Conservation (phyloP, 2,113 vertebrate genomes). For the Erythrocebus patas region DNA sequence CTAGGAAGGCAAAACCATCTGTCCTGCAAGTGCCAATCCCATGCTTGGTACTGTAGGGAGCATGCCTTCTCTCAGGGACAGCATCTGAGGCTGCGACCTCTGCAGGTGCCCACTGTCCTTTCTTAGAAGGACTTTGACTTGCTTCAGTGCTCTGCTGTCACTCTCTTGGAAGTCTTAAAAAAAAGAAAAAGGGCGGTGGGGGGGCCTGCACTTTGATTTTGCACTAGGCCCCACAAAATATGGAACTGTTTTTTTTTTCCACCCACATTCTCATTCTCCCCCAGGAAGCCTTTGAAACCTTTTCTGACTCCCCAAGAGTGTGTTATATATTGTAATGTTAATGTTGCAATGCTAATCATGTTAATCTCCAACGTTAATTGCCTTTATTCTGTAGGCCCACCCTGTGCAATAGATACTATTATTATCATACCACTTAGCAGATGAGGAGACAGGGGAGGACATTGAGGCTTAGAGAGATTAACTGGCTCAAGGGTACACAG, state of each 20-base stretch:
- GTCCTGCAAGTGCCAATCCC: neutral
- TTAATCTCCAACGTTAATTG: neutral
- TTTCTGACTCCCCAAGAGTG: neutral
- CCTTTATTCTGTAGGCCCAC: neutral
- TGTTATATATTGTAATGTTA: neutral
- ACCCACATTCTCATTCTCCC: neutral
- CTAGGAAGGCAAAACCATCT: neutral
- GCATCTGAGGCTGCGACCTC: neutral
- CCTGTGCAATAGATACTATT: neutral
- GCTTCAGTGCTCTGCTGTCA: neutral
- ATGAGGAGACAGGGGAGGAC: neutral
- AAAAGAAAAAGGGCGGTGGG: no score
- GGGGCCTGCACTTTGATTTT: neutral
- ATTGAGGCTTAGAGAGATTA: neutral
- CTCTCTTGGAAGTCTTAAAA: neutral
- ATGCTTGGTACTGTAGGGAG: neutral
- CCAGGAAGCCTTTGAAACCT: neutral
- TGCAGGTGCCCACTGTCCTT: fast-evolving
- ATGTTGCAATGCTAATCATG: neutral
- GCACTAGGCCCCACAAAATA: neutral
- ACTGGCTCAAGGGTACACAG: neutral
- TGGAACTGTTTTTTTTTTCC: neutral
- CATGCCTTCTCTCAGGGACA: neutral
- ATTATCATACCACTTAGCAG: neutral
- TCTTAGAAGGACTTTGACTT: neutral